phyloP scores from a whole-genome alignment of 1,140 invertebrate species.

The Drosophila sproati region DNA sequence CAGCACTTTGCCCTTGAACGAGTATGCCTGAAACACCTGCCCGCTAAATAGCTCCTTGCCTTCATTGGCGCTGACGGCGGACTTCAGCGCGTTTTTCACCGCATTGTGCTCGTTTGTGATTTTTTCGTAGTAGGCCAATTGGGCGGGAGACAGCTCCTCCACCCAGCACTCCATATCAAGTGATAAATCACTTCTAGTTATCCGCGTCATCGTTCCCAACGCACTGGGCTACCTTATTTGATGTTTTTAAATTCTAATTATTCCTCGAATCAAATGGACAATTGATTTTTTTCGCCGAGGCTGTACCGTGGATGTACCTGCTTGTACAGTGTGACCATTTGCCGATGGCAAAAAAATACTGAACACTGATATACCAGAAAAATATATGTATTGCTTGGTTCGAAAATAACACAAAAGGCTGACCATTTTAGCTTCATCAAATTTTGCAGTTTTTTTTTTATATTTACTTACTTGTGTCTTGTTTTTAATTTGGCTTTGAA shows the following conservation, averaged over 20 bases:
- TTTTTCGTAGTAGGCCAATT: constrained; percentile 86
- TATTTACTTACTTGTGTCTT: too few species aligned
- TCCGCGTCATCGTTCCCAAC: constrained; percentile 70
- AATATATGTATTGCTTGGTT: background rate
- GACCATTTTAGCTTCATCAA: background rate
- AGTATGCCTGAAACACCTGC: constrained; percentile 87
- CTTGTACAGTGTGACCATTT: constrained; percentile 28
- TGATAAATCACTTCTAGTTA: constrained; percentile 78
- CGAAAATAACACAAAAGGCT: background rate
- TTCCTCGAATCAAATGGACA: constrained; percentile 7
- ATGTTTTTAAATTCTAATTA: constrained; percentile 17
- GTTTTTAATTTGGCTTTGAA: too few species aligned
- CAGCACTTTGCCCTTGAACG: constrained; percentile 80
- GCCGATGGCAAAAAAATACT: background rate
- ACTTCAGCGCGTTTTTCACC: constrained; percentile 86
- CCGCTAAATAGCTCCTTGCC: constrained; percentile 87
- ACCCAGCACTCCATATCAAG: constrained; percentile 89
- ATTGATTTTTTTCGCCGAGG: constrained; percentile 49
- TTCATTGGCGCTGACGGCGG: constrained; percentile 86
- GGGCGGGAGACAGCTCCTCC: constrained; percentile 88
- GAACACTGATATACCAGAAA: background rate
- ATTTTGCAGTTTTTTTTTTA: too few species aligned
- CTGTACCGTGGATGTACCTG: constrained; percentile 66
- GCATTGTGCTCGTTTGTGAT: constrained; percentile 87
- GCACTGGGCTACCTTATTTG: constrained; percentile 29